Evolutionary conservation across 2,113 vertebrate genomes (phyloP), one percentile per base, ranked within the genome.

Genomic region (Chauna torquata): DNA sequence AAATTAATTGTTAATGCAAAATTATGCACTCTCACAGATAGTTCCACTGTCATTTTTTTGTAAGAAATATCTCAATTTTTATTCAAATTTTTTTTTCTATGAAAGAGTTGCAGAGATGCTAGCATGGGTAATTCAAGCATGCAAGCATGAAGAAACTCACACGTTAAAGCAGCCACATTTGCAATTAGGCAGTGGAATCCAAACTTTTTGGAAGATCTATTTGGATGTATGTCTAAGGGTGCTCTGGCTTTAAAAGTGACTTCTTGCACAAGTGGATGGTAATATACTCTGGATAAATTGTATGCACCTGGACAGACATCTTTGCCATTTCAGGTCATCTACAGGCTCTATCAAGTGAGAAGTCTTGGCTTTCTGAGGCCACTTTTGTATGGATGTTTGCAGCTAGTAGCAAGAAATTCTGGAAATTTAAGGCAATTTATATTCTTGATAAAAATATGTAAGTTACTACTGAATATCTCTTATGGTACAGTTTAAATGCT

Each of bases 21-120:
- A 62, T 15, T 1, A 1, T 32, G 15, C 44, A 36, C 5, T 30
- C 32, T 36, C 20, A 66, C 0, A 1, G 54, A 8, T 30, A 72
- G 49, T 78, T 62, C 11, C 32, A 52, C 13, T 61, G 16, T 8
- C 8, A 50, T 68, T 40, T 58, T 45, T 36, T 57, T 54, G 5
- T 32, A 47, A 54, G 25, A 81, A 65, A 19, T 49, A 59, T 8
- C 20, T 58, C 28, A 71, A 6, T 23, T 61, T 82, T 82, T 45
- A 65, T 40, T 32, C 65, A 78, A 38, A 30, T 58, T 71, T 78
- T 45, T 45, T 7, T 55, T 86, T 77, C 57, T 36, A 2, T 80
- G 59, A 71, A 54, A 45, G 28, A 68, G 24, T 40, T 34, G 28
- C 65, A 78, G 71, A 62, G 90, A 34, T 78, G 22, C 18, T 15